phyloP scores from a whole-genome alignment of 2,888 invertebrate genomes.

The Psylliodes chrysocephalus region DNA sequence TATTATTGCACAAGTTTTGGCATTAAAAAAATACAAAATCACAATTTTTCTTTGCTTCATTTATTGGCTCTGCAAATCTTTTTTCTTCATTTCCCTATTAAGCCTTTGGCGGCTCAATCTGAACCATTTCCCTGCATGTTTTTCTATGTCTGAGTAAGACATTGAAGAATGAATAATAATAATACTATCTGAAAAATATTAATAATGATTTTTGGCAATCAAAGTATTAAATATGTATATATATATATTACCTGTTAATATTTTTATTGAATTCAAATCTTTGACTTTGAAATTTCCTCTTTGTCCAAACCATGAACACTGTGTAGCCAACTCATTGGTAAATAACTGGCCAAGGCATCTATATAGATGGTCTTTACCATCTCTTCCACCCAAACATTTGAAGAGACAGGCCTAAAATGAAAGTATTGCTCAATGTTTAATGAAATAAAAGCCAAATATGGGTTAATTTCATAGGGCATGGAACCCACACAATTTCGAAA shows the following conservation, averaged over 20 bases:
- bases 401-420: conserved; percentile 6
- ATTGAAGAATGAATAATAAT: too few species aligned
- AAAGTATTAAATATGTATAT: too few species aligned
- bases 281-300: too few species aligned
- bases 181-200: too few species aligned
- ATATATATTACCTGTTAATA: neutral
- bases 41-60: too few species aligned
- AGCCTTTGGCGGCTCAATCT: too few species aligned
- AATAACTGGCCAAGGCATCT: conserved; percentile 14
- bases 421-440: neutral
- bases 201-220: too few species aligned
- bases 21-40: too few species aligned
- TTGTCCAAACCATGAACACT: conserved; percentile 7
- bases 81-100: neutral
- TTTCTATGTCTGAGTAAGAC: too few species aligned
- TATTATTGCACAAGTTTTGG: too few species aligned
- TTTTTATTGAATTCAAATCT: neutral
- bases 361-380: conserved; percentile 8
- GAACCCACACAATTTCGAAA: neutral
- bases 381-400: conserved; percentile 18
- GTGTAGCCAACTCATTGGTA: conserved; percentile 3
- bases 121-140: too few species aligned
- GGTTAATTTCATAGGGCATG: neutral
- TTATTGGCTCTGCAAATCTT: neutral
- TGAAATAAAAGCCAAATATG: conserved; percentile 6